Conservation (phyloP, 2,888 invertebrate genomes). For the Tipula vernalis region DNA sequence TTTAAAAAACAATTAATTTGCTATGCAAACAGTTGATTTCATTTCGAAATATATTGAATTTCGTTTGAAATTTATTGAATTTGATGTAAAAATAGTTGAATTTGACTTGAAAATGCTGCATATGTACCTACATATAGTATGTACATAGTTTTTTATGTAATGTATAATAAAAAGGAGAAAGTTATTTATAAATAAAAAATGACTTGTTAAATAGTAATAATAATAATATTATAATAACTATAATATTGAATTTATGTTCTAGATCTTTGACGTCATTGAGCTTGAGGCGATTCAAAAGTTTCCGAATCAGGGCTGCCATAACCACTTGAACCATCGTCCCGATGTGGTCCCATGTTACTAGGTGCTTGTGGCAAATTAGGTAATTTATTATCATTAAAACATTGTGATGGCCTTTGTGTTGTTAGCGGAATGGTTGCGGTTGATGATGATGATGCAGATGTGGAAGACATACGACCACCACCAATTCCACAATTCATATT, state of each 20-base stretch:
- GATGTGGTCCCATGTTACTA: constrained; percentile 16
- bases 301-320: constrained; percentile 68
- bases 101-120: too few relatives aligned
- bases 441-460: constrained; percentile 9
- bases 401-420: constrained; percentile 17
- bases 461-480: constrained; percentile 7
- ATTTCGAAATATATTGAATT: too few relatives aligned
- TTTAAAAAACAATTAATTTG: too few relatives aligned
- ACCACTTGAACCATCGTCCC: constrained; percentile 64
- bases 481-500: constrained; percentile 26
- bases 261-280: constrained; percentile 29
- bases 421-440: constrained; percentile 10
- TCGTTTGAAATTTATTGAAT: too few relatives aligned
- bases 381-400: constrained; percentile 31
- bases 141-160: not conserved
- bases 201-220: not conserved
- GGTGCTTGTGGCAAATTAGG: constrained; percentile 25
- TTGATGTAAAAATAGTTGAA: too few relatives aligned
- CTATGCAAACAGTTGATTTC: too few relatives aligned
- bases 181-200: not conserved
- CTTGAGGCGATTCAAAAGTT: constrained; percentile 41
- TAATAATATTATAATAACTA: not conserved
- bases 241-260: constrained; percentile 6
- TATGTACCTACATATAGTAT: not conserved
- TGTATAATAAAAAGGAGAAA: not conserved